Conservation (phyloP, 2,797 vertebrate genomes). For the Anguilla megastoma region DNA sequence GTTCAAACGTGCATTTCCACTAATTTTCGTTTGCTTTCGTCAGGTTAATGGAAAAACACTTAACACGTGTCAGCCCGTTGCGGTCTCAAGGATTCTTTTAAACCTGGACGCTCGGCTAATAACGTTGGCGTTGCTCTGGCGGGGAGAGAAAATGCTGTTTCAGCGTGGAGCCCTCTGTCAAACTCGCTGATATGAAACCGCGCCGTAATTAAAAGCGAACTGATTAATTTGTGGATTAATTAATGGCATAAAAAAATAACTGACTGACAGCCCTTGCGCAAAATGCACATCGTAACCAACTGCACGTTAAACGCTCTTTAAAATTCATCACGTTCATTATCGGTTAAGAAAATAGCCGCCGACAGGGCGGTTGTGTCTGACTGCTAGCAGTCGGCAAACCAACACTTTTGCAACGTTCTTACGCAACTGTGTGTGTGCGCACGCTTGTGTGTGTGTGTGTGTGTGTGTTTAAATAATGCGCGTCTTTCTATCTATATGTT, state of each 20-base stretch:
- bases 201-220: conserved; percentile 10
- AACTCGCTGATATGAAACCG: conserved; percentile 19
- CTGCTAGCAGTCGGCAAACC: not conserved
- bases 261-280: conserved; percentile 12
- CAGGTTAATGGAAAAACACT: not conserved
- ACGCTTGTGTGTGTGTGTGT: not conserved
- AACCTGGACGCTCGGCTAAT: not conserved
- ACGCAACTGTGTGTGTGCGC: not conserved
- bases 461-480: conserved; percentile 4
- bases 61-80: not conserved
- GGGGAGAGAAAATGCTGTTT: not conserved
- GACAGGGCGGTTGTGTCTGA: not conserved
- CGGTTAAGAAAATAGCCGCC: not conserved
- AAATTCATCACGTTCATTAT: not conserved
- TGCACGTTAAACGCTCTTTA: not conserved
- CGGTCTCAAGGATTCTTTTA: not conserved
- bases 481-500: not conserved
- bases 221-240: conserved; percentile 21
- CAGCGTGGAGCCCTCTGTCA: not conserved
- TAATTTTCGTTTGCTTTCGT: not conserved
- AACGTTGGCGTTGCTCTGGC: not conserved
- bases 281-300: not conserved
- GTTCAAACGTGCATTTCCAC: not conserved
- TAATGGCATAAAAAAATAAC: not conserved
- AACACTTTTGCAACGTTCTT: not conserved